Base-by-base conservation (phyloP, 2,797 vertebrate species). In the Gymnothorax javanicus region DNA sequence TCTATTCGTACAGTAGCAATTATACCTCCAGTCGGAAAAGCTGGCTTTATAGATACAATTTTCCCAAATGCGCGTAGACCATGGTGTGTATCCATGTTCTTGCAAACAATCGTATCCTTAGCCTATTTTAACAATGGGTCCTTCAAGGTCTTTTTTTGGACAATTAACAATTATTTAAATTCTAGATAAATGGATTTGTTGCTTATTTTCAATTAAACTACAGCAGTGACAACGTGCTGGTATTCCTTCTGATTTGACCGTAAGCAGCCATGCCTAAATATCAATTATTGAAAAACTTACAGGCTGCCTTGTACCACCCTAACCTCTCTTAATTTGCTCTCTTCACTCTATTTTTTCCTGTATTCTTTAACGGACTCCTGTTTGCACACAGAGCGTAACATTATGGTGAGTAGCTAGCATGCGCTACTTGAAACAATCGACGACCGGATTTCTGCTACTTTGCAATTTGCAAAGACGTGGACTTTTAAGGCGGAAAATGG, bases 281-380 rank as follows among this genome's bases (percentile, higher is more conserved):
- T 81, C 56, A 79, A 79, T 79, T 50, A 81, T 81, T 81, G 77
- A 81, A 81, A 17, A 54, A 54, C 77, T 81, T n/a, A 12, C 8
- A 17, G 23, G 25, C 77, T n/a, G 56, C 77, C 17, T 81, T 81
- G 77, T 81, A 56, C 77, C n/a, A 67, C 64, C 64, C 64, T 56
- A 52, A 81, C 77, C n/a, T 50, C 77, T 54, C 52, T 81, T 54
- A 50, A 52, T 81, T 54, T 81, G 77, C 43, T 81, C 50, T 56
- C n/a, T 81, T 50, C n/a, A 20, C 50, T 11, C 50, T 81, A 33
- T 86, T 52, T 64, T 43, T 15, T 77, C 25, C 85, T 73, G 58
- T 84, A 77, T 64, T 88, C 56, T 85, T 87, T 84, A 89, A 88
- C 87, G 84, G 56, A 12, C 79, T 59, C 56, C 69, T 20, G 77